Evolutionary conservation across 2,888 invertebrate genomes (phyloP).

Genomic region (Sphaerolaimus hirsutus): DNA sequence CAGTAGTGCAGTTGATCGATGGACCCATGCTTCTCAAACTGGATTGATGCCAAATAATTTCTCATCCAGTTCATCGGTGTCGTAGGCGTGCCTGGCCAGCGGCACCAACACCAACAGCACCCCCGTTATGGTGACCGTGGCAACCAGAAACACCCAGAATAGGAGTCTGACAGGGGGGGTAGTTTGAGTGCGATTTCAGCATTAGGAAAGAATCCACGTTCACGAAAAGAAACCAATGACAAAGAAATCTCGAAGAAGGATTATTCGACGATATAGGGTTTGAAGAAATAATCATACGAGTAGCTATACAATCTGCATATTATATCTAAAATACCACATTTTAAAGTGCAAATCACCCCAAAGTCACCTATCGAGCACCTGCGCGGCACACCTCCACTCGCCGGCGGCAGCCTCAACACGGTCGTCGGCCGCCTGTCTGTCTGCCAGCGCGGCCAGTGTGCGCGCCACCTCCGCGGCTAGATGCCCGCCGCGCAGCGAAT

Average conservation of each 20-base stretch:
- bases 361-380: constrained; percentile 22
- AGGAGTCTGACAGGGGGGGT: too few species aligned
- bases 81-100: constrained; percentile 9
- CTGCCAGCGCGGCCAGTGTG: constrained; percentile 29
- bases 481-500: too few species aligned
- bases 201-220: too few species aligned
- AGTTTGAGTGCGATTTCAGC: too few species aligned
- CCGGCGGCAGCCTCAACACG: constrained; percentile 29
- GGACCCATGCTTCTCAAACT: neutral
- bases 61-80: constrained; percentile 10
- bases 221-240: too few species aligned
- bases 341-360: too few species aligned
- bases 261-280: constrained; percentile 25
- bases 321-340: too few species aligned
- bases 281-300: neutral
- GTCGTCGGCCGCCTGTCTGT: constrained; percentile 31
- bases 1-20: neutral
- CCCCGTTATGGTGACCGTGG: constrained; percentile 32
- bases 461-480: constrained; percentile 8
- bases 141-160: constrained; percentile 34
- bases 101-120: constrained; percentile 33
- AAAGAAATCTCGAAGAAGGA: too few species aligned
- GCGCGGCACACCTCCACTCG: constrained; percentile 36
- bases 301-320: too few species aligned
- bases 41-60: constrained; percentile 7